Evolutionary conservation across 1,140 invertebrate genomes (phyloP), one percentile per base, ranked within the genome.

Genomic region (Oncopeltus fasciatus): DNA sequence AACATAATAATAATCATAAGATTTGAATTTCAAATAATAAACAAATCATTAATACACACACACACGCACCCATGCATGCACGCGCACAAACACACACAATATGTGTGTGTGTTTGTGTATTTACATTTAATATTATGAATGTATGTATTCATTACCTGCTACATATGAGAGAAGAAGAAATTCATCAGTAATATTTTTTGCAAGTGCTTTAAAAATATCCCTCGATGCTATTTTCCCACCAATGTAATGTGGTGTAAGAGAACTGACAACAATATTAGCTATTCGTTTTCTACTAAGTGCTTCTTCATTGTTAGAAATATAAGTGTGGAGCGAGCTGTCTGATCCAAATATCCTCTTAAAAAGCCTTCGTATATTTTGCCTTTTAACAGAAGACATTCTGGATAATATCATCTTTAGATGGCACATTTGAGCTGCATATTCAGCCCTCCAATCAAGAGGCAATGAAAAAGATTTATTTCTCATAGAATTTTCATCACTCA

Each of bases 141-240:
- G n/a, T n/a, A n/a, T n/a, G n/a, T n/a, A n/a, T n/a, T n/a, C n/a
- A n/a, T 57, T 57, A 57, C 56, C 56, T 29, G 56, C 28, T 18
- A 21, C 28, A 29, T 57, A 11, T 5, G 56, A 21, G 18, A 20
- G 14, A 4, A 33, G 8, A 27, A 57, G 28, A 1, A 57, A 31
- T 8, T 57, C 31, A 38, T 57, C 31, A 16, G 56, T 57, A 33
- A 57, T 57, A 16, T 57, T 57, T 21, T 33, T 57, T 4, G 56
- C 56, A 18, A 57, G 56, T 2, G 28, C n/a, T 18, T 57, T 57
- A 16, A 57, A 57, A 31, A 57, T 18, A 11, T 57, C 18, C 28
- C 31, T 57, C 2, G 56, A 57, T 3, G 28, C 56, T 31, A 57
- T 57, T 57, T 24, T 57, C 2, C 56, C 28, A 20, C 1, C 56